Conservation (phyloP, 1,140 invertebrate species). For the Wasmannia auropunctata region DNA sequence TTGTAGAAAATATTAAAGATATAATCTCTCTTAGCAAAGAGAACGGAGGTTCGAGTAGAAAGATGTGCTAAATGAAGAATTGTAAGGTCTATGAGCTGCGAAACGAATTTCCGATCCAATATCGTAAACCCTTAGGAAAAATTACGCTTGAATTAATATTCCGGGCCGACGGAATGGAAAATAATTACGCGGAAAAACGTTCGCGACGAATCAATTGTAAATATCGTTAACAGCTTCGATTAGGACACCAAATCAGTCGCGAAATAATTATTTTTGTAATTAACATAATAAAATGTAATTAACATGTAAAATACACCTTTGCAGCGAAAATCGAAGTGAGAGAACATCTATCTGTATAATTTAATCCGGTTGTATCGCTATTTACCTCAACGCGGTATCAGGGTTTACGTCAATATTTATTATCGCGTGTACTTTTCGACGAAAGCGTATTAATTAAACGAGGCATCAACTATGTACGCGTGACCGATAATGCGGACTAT, state of each 20-base stretch:
- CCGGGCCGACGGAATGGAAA: background rate
- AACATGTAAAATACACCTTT: background rate
- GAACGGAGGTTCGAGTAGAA: background rate
- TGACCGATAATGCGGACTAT: conserved; percentile 48
- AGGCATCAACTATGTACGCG: conserved; percentile 49
- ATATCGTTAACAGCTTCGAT: conserved; percentile 3
- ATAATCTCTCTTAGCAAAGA: conserved; percentile 21
- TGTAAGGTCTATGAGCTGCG: background rate
- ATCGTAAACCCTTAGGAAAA: background rate
- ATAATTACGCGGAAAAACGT: background rate
- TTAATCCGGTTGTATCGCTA: conserved; percentile 38
- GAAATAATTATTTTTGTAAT: conserved; percentile 43
- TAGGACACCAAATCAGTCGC: conserved; percentile 1
- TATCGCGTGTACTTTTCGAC: conserved; percentile 48
- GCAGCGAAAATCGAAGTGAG: background rate
- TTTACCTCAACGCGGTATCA: conserved; percentile 30
- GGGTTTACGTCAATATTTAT: conserved; percentile 58
- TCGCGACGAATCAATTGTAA: conserved; percentile 1
- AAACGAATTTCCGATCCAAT: background rate
- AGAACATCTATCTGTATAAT: conserved; percentile 5
- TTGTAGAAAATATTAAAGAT: conserved; percentile 53
- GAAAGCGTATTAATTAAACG: conserved; percentile 58
- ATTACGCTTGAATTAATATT: conserved; percentile 13
- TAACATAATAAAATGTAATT: conserved; percentile 25
- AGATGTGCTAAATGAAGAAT: background rate